Conservation (phyloP, 2,888 invertebrate species). For the Zeuzera pyrina region DNA sequence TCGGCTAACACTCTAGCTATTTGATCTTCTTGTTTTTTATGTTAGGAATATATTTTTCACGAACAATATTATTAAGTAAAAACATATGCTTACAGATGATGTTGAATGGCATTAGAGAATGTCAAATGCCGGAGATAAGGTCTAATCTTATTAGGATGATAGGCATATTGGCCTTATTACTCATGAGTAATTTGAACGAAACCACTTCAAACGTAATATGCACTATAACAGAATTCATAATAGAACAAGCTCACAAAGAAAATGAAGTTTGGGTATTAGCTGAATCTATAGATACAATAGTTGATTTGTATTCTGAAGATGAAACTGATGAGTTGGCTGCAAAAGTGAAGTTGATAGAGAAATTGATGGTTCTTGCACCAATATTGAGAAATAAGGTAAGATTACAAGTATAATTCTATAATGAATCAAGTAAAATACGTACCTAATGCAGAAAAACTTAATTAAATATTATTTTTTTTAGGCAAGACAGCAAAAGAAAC, state of each 20-base stretch:
- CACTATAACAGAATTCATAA: constrained; percentile 72
- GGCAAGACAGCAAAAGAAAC: constrained; percentile 77
- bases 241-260: constrained; percentile 75
- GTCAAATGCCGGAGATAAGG: constrained; percentile 68
- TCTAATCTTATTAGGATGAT: constrained; percentile 74
- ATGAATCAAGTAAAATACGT: neutral
- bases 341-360: constrained; percentile 76
- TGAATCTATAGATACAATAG: constrained; percentile 81
- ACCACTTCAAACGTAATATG: constrained; percentile 45
- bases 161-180: constrained; percentile 66
- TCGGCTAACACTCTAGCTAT: too few species aligned
- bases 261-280: constrained; percentile 80
- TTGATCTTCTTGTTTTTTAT: too few species aligned
- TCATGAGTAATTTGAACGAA: constrained; percentile 52
- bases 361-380: constrained; percentile 71
- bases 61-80: too few species aligned
- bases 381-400: constrained; percentile 78
- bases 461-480: constrained; percentile 33
- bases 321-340: constrained; percentile 77
- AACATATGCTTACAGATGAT: constrained; percentile 70
- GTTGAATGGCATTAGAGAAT: constrained; percentile 65
- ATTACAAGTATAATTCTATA: too few species aligned
- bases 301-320: constrained; percentile 85
- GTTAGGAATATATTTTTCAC: neutral
- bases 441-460: neutral